Conservation (phyloP, 2,888 invertebrate genomes). For the Capitulum mitella region DNA sequence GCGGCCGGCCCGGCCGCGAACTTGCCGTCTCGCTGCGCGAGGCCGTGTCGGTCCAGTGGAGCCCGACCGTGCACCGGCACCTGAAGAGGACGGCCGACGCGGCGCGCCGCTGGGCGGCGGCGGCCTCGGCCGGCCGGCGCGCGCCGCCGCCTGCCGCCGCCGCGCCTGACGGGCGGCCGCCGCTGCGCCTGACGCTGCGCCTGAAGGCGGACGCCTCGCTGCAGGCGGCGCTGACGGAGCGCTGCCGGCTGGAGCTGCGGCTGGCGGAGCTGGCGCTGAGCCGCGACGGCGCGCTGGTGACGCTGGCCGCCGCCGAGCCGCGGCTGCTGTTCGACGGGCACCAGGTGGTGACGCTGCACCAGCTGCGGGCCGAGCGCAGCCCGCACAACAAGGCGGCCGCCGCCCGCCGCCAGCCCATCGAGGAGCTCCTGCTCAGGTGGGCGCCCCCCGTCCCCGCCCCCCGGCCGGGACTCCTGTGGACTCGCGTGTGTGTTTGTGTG, state of each 20-base stretch:
- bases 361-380: neutral
- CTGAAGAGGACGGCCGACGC: neutral
- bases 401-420: neutral
- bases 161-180: neutral
- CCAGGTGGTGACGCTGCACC: neutral
- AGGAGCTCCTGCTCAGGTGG: neutral
- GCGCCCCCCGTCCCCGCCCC: no score
- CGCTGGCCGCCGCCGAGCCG: neutral
- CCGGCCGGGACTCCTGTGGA: no score
- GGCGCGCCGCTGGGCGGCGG: neutral
- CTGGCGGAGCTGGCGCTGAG: neutral
- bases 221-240: neutral
- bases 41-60: neutral
- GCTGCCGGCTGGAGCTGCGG: neutral
- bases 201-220: neutral
- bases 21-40: neutral
- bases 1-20: neutral
- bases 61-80: slow-evolving; percentile 7
- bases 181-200: neutral
- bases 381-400: neutral
- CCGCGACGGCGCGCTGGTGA: neutral
- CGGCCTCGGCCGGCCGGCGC: neutral
- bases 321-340: neutral
- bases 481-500: no score
- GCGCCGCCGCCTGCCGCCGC: neutral